phyloP scores from a whole-genome alignment of 2,113 vertebrate genomes.

The Megalops atlanticus region DNA sequence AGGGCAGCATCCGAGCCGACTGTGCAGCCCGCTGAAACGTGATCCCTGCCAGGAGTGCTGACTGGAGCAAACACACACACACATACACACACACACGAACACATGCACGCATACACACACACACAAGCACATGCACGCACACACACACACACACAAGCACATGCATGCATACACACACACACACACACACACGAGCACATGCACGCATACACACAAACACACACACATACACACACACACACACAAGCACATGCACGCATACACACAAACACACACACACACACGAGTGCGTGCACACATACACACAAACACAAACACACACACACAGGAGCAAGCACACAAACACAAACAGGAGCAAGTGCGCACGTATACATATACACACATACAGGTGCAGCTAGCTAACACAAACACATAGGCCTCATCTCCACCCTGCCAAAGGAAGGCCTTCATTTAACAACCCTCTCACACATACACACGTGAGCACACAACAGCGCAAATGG shows the following conservation, averaged over 20 bases:
- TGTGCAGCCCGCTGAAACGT: conserved; percentile 13
- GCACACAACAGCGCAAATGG: neutral
- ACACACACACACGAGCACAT: conserved; percentile 19
- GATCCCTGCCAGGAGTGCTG: conserved; percentile 13
- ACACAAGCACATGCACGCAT: too few species aligned
- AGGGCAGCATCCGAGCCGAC: conserved; percentile 41
- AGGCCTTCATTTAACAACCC: too few species aligned
- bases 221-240: too few species aligned
- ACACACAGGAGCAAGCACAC: neutral
- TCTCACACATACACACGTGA: neutral
- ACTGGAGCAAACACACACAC: neutral
- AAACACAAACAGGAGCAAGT: too few species aligned
- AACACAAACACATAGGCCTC: too few species aligned
- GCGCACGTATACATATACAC: too few species aligned
- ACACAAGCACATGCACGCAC: neutral
- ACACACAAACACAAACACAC: neutral
- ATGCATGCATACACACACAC: conserved; percentile 18
- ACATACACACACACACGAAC: neutral
- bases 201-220: neutral
- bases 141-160: neutral
- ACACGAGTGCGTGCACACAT: neutral
- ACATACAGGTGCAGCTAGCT: too few species aligned
- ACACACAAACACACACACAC: neutral
- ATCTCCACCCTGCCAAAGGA: too few species aligned
- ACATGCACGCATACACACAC: neutral